A percentile compares a stretch with the other conserved stretches of the same genome.
Conservation (phyloP, 2,797 vertebrate species). For the Danio tinwini region DNA sequence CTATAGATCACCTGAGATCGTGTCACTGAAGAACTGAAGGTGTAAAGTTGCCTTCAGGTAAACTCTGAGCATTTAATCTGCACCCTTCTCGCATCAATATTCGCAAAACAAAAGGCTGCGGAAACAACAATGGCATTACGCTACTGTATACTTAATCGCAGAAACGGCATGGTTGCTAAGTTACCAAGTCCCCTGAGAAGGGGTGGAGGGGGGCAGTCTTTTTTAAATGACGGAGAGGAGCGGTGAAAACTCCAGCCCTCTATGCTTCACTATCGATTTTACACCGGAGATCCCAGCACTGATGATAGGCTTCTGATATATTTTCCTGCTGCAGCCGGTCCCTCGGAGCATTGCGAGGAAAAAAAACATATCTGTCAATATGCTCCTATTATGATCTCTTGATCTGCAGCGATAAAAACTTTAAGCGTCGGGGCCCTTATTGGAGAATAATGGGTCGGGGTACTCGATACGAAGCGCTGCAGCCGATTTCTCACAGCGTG, state of each 20-base stretch:
- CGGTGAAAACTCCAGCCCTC: constrained; percentile 99
- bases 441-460: constrained; percentile 92
- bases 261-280: constrained; percentile 99
- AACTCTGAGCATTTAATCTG: constrained; percentile 39
- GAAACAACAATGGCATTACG: constrained; percentile 89
- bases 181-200: constrained; percentile 78
- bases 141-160: constrained; percentile 90
- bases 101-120: constrained; percentile 83
- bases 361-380: constrained; percentile 96
- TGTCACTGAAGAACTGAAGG: not conserved
- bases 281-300: constrained; percentile 95
- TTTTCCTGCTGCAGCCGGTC: constrained; percentile 93
- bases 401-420: constrained; percentile 98
- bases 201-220: constrained; percentile 81
- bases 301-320: constrained; percentile 99
- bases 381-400: constrained; percentile 99
- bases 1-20: too few relatives aligned
- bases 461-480: constrained; percentile 65
- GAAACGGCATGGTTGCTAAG: constrained; percentile 89
- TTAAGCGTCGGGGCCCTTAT: constrained; percentile 91
- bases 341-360: constrained; percentile 90
- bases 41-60: not conserved
- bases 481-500: constrained; percentile 65
- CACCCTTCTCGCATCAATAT: constrained; percentile 67
- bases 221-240: constrained; percentile 99